A percentile compares a stretch with the other conserved stretches of the same genome.
These are phyloP conservation scores for Periophthalmus modestus DNA, from an alignment of 2,113 vertebrate genomes.

Conservation along the genomic window DNA sequence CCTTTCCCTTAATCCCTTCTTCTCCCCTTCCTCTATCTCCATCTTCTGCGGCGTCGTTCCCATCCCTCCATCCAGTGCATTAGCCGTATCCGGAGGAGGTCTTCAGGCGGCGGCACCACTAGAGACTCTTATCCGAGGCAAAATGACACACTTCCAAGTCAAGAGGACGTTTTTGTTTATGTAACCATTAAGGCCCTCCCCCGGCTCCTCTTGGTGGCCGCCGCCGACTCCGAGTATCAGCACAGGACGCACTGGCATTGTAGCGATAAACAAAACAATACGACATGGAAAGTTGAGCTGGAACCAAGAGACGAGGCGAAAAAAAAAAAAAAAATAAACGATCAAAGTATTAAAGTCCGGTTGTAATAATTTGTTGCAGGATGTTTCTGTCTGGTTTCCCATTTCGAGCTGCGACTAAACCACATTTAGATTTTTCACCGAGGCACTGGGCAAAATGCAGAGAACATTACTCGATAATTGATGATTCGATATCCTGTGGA, in stretches of 20 bases:
- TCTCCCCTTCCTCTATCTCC: conserved; percentile 14
- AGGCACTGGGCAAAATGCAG: too few relatives aligned
- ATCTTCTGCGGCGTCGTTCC: neutral
- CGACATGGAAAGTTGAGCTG: conserved; percentile 33
- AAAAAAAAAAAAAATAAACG: too few relatives aligned
- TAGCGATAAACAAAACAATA: conserved; percentile 13
- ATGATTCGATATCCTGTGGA: too few relatives aligned
- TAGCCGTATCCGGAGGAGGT: conserved; percentile 37
- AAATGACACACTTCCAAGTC: conserved; percentile 69
- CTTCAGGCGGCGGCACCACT: conserved; percentile 41
- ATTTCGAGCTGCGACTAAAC: too few relatives aligned
- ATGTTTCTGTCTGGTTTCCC: neutral
- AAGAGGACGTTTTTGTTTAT: conserved; percentile 67
- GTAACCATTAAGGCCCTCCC: conserved; percentile 55
- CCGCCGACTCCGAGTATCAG: conserved; percentile 31
- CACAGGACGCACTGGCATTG: conserved; percentile 1
- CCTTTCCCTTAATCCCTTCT: conserved; percentile 6
- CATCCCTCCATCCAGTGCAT: conserved; percentile 31
- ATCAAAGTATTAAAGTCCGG: neutral
- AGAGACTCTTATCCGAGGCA: conserved; percentile 57
- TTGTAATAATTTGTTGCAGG: neutral
- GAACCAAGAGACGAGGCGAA: conserved; percentile 20
- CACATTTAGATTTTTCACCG: too few relatives aligned
- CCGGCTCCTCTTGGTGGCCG: conserved; percentile 47
- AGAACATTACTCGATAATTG: too few relatives aligned